Evolutionary conservation across 2,797 vertebrate species (phyloP), one percentile per base, ranked within the genome.

Genomic region (Sandelia bainsii): DNA sequence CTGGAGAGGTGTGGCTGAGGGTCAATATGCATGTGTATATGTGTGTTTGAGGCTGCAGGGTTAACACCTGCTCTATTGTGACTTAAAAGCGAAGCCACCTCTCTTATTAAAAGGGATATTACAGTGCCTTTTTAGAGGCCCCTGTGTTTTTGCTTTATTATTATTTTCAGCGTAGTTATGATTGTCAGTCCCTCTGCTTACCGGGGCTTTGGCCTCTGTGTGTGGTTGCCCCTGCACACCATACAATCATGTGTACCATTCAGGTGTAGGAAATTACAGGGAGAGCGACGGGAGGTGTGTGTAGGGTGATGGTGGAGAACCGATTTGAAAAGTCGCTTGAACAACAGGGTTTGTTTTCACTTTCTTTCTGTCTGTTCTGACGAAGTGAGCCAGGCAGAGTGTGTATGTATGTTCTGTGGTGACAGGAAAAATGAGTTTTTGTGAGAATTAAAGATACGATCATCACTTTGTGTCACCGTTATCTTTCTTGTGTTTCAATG

Each of bases 31-130:
- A 71, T 65, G 75, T 62, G 69, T 57, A 37, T 62, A 74, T 59
- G 50, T 69, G 82, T 60, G 54, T 50, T 13, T 1, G 20, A 63
- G 62, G 75, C 44, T 71, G 73, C 67, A 53, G 86, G 80, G 85
- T 93, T 94, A 95, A 95, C 96, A 96, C 96, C 96, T 97, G 96
- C 95, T 96, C 94, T 93, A 95, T 96, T 96, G 94, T 94, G 86
- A 91, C 76, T 91, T 89, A 85, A 93, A 88, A 87, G 58, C 84
- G 79, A 72, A 74, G 52, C 82, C 77, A 10, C 29, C 23, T 44
- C 34, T 54, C 66, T 64, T 78, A 89, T 91, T 94, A 94, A 95
- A 93, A 94, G 89, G 94, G 93, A 93, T 95, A 94, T 94, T 94
- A 94, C 73, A 79, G 94, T 92, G 90, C 94, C 94, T 94, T 94